Evolutionary conservation across 2,888 invertebrate genomes (phyloP).

Genomic region (Oligia latruncula): DNA sequence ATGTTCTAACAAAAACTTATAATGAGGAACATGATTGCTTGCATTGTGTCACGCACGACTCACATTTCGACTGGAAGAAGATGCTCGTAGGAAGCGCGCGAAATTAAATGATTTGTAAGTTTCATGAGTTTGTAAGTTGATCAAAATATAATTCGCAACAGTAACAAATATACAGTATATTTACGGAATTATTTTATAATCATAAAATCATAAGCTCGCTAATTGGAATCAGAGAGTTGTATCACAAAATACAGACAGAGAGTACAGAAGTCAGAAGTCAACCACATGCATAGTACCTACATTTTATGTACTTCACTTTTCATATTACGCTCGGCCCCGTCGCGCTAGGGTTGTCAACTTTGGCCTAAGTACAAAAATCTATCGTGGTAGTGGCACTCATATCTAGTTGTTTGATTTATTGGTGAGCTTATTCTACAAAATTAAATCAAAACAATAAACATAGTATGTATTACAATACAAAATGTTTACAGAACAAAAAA

Average conservation of each 20-base stretch:
- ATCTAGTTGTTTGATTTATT: too few relatives aligned
- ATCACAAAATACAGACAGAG: too few relatives aligned
- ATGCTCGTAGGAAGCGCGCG: background rate
- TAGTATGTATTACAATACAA: too few relatives aligned
- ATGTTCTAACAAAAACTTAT: conserved; percentile 70
- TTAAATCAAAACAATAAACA: too few relatives aligned
- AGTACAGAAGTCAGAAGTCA: background rate
- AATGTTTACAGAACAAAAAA: too few relatives aligned
- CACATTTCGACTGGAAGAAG: background rate
- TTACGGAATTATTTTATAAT: background rate
- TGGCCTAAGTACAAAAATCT: too few relatives aligned
- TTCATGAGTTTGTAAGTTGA: background rate
- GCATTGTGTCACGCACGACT: background rate
- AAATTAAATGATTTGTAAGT: background rate
- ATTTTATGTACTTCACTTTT: too few relatives aligned
- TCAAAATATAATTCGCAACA: background rate
- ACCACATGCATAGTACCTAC: too few relatives aligned
- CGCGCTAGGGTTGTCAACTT: too few relatives aligned
- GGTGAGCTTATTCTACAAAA: too few relatives aligned
- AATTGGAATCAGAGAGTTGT: background rate
- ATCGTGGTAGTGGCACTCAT: too few relatives aligned
- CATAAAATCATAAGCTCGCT: background rate
- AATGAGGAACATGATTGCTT: background rate
- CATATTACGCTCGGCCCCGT: too few relatives aligned
- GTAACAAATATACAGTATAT: background rate